Evolutionary conservation across 2,888 invertebrate genomes (phyloP), one percentile per base, ranked within the genome.

Genomic region (Aethes cnicana): DNA sequence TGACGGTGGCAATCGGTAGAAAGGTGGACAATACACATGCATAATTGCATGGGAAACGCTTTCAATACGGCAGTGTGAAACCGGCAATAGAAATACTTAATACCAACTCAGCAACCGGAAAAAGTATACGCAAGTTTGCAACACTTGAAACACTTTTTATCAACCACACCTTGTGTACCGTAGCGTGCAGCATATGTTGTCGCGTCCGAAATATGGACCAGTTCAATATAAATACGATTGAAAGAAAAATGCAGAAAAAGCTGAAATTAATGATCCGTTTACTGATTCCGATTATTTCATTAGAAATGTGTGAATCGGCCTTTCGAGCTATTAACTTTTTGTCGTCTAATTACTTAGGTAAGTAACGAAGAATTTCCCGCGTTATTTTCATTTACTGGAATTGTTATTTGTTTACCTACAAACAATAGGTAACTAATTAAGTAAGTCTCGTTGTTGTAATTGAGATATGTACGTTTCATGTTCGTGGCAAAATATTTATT

Each of bases 261-360:
- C 21, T 9, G 8, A 2, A 30, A 35, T 23, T 36, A 43, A 50
- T 21, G 36, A 36, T 3, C 17, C 49, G 23, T 36, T 36, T 9
- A 43, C 28, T 49, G 4, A 35, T 28, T 49, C 21, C 28, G 43
- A 43, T 43, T 32, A 41, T 33, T 20, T 21, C 28, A 49, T 47
- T 57, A 59, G 58, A 59, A 61, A 61, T 57, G 57, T 59, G 59
- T 55, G 47, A 58, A 59, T 61, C 56, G 58, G 58, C 55, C 57
- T 59, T 56, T 57, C n/a, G n/a, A n/a, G n/a, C n/a, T n/a, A n/a
- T n/a, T n/a, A n/a, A n/a, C n/a, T n/a, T n/a, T 48, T 50, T 55
- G 42, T 37, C 28, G n/a, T 37, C 43, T 26, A 32, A 46, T 18
- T 23, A 11, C 18, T 9, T 35, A 37, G 30, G 23, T 37, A 20